Evolutionary conservation across 2,113 vertebrate genomes (phyloP), one percentile per base, ranked within the genome.

Genomic region (Heterocephalus glaber): DNA sequence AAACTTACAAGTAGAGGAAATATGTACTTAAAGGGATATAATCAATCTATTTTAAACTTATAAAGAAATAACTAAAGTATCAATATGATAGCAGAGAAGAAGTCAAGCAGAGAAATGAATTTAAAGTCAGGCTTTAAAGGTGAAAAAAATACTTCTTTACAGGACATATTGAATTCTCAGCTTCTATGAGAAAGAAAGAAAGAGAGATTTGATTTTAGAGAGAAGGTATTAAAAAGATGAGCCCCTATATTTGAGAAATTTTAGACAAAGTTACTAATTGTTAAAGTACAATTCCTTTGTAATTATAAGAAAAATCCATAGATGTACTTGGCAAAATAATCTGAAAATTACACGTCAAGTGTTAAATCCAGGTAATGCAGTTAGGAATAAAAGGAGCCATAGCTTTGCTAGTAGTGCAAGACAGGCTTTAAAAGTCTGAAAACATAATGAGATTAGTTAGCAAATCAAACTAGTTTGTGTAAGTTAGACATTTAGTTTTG

Each of bases 41-140:
- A 74, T 47, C 47, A 24, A 93, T 79, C 19, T 38, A 92, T 49
- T 95, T 95, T 74, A 60, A 92, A 96, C 74, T 4, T n/a, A 90
- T 52, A 72, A 82, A 54, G 17, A 90, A 9, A 89, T 76, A 79
- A 19, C 65, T 52, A 44, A 89, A 60, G 7, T 84, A 35, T 63
- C 49, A 84, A 44, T 89, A 66, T 63, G 13, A 68, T 24, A 41
- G 0, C 28, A 87, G 2, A 9, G 17, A 81, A 92, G 0, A 26
- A 44, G 68, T 70, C 17, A 94, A 94, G 52, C 11, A 79, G 44
- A 86, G 70, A 90, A 84, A 93, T 47, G 22, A 47, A 72, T 70
- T 70, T 77, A 85, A 94, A 87, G 5, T 84, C 47, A 95, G 7
- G 4, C 20, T 91, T 79, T 61, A 72, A 79, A 49, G 6, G 6